Evolutionary conservation across 2,797 vertebrate genomes (phyloP).

Genomic region (Coregonus suidteri): DNA sequence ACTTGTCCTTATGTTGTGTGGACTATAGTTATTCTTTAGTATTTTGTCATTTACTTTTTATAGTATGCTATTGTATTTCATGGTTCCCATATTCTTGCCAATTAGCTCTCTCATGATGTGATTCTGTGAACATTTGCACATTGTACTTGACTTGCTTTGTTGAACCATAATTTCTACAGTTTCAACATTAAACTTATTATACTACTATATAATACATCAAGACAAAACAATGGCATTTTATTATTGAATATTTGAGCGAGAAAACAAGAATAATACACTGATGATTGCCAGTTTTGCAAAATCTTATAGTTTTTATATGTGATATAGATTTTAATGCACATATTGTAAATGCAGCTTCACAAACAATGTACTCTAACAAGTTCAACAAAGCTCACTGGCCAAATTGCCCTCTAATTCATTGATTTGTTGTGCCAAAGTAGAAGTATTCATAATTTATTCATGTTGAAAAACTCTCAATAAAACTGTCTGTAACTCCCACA

Average conservation of each 20-base stretch:
- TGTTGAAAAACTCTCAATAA: not conserved
- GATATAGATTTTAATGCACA: conserved; percentile 25
- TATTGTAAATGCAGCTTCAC: conserved; percentile 3
- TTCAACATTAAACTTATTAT: conserved; percentile 57
- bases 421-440: not conserved
- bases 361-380: not conserved
- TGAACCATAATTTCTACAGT: conserved; percentile 64
- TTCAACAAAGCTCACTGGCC: not conserved
- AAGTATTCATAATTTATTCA: not conserved
- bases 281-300: conserved; percentile 37
- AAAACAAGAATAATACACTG: conserved; percentile 26
- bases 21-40: conserved; percentile 54
- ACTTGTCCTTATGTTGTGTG: conserved; percentile 60
- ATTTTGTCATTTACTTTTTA: conserved; percentile 44
- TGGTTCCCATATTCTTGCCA: conserved; percentile 53
- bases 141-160: conserved; percentile 74
- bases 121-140: conserved; percentile 64
- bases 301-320: conserved; percentile 37
- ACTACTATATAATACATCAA: conserved; percentile 62
- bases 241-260: conserved; percentile 28
- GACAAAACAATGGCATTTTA: conserved; percentile 48
- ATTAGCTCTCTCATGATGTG: conserved; percentile 59
- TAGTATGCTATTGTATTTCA: conserved; percentile 51
- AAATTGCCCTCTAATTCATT: not conserved
- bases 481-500: not conserved